Conservation (phyloP, 2,888 invertebrate genomes). For the Drosophila mayaguana region DNA sequence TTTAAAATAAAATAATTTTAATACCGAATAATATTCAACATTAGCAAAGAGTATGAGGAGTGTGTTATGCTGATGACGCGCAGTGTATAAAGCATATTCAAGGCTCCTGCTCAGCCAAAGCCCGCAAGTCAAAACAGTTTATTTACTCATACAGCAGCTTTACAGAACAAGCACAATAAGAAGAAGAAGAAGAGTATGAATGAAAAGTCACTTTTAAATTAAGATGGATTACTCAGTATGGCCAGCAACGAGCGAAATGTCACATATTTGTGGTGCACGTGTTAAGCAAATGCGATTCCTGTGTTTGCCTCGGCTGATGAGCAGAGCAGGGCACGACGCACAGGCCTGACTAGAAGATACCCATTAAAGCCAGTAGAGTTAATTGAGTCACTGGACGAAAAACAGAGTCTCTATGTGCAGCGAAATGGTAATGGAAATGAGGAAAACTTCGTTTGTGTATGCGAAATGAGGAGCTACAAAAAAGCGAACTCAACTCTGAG, state of each 20-base stretch:
- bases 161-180: too few species aligned
- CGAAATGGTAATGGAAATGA: neutral
- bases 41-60: too few species aligned
- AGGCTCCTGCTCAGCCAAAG: neutral
- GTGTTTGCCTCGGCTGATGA: neutral
- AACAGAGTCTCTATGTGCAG: neutral
- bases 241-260: neutral
- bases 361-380: neutral
- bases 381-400: neutral
- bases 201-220: neutral
- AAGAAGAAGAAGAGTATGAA: neutral
- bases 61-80: too few species aligned
- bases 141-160: neutral
- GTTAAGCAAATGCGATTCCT: constrained; percentile 11
- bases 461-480: neutral
- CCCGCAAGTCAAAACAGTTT: neutral
- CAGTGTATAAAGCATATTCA: neutral
- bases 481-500: neutral
- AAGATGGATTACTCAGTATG: constrained; percentile 2
- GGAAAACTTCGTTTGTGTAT: neutral
- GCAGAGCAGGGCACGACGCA: neutral
- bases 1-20: too few species aligned
- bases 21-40: too few species aligned
- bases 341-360: too few species aligned
- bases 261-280: neutral